A percentile compares a stretch with the other conserved stretches of the same genome.
Conservation (phyloP, 2,888 invertebrate genomes). For the Labia minor region DNA sequence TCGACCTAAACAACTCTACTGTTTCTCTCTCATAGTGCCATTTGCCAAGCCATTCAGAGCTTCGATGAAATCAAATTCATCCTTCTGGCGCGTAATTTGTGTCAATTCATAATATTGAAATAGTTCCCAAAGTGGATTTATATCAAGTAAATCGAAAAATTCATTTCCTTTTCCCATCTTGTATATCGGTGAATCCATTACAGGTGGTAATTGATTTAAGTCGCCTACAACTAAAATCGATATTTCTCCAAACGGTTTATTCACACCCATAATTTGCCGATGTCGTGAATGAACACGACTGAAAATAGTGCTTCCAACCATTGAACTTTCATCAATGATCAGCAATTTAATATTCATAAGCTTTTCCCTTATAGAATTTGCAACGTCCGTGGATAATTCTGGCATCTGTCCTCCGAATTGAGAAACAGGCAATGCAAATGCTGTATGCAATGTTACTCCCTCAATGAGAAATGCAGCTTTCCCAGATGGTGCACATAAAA, state of each 20-base stretch:
- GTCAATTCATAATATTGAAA: constrained; percentile 30
- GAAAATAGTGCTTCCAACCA: constrained; percentile 23
- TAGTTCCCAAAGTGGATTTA: constrained; percentile 26
- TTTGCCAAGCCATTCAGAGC: constrained; percentile 29
- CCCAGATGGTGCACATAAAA: constrained; percentile 26
- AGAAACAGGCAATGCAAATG: constrained; percentile 27
- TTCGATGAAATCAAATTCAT: constrained; percentile 27
- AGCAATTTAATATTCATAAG: constrained; percentile 24
- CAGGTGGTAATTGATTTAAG: constrained; percentile 28
- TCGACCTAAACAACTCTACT: too few species aligned
- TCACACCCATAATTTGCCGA: constrained; percentile 20
- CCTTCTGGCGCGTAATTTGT: too few species aligned
- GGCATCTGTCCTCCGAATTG: constrained; percentile 21
- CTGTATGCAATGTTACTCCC: constrained; percentile 28
- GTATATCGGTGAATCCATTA: constrained; percentile 22
- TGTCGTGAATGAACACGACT: constrained; percentile 20
- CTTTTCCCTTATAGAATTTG: constrained; percentile 22
- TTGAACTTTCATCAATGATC: constrained; percentile 26
- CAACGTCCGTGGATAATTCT: constrained; percentile 16
- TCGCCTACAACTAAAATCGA: constrained; percentile 26
- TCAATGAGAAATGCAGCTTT: constrained; percentile 25
- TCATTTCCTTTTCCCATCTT: neutral
- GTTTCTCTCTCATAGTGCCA: constrained; percentile 26
- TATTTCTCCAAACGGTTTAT: constrained; percentile 22
- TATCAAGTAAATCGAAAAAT: neutral